Percentiles rank a stretch among this genome's conserved stretches.
These are phyloP conservation scores for Silurus meridionalis DNA, from an alignment of 2,113 vertebrate genomes.

Conservation along the genomic window DNA sequence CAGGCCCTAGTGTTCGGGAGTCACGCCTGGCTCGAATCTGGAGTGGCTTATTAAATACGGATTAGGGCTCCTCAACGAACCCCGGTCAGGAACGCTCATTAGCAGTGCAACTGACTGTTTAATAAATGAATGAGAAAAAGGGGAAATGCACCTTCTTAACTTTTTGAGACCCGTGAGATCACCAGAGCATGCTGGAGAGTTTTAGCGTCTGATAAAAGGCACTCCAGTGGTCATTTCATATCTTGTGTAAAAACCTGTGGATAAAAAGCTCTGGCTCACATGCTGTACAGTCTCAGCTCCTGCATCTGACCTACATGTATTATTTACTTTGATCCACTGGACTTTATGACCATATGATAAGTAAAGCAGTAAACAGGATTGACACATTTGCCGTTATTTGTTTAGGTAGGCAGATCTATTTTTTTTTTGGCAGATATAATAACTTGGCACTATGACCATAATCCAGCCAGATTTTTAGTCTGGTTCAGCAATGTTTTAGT, in stretches of 20 bases:
- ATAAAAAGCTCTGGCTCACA: background rate
- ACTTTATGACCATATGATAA: background rate
- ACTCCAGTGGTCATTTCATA: background rate
- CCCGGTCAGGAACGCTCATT: constrained; percentile 51
- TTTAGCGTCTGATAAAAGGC: background rate
- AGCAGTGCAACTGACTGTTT: constrained; percentile 56
- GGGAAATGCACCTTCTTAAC: constrained; percentile 10
- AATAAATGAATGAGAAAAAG: constrained; percentile 34
- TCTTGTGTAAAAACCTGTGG: background rate
- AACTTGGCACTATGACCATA: background rate
- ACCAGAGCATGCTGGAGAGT: background rate
- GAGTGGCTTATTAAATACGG: constrained; percentile 66
- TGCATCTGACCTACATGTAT: background rate
- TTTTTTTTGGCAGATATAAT: background rate
- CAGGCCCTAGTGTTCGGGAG: constrained; percentile 8
- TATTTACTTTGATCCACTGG: background rate
- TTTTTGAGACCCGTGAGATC: constrained; percentile 14
- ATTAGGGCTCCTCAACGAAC: constrained; percentile 60
- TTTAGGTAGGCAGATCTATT: background rate
- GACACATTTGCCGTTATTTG: background rate
- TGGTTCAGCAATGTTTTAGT: background rate
- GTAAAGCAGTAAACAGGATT: background rate
- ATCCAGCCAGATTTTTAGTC: background rate
- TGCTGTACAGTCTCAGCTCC: constrained; percentile 5
- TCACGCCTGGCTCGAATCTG: constrained; percentile 3